Evolutionary conservation across 1,140 invertebrate species (phyloP), one percentile per base, ranked within the genome.

Genomic region (Cydia amplana): DNA sequence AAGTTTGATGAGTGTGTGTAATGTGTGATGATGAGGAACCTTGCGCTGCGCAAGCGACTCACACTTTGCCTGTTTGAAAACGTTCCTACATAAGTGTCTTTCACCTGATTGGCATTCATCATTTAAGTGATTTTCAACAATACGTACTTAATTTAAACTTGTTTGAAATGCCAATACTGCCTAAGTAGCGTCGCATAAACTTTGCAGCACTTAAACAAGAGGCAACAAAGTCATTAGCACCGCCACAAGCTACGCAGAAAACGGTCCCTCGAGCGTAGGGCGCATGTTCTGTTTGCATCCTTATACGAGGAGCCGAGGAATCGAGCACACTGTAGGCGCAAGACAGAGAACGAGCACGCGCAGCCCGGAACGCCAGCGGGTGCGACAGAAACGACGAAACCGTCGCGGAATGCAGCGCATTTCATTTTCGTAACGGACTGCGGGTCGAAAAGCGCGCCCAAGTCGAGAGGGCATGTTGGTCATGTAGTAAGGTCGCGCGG

Each of bases 371-470:
- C 72, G 74, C 40, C 65, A 74, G 70, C 20, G n/a, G 73, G 88
- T 82, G 85, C 78, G 84, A 92, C 77, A 85, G 85, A 87, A 85
- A 90, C 74, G 75, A 73, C 72, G 78, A 79, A 83, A 79, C 82
- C 79, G 82, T 87, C 82, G 84, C 86, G 89, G 90, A 92, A 91
- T 91, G 90, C 86, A 85, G 89, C 87, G 84, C 87, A 88, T 85
- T 91, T 87, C 89, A 90, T 92, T 92, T 90, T 92, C 90, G 86
- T 92, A 91, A 92, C 90, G 90, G 90, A 89, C 88, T 87, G 77
- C 83, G 86, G 85, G 85, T 92, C 88, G 87, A 91, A 90, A 89
- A 88, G 88, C 87, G 86, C 86, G 87, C 88, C 80, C 80, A 83
- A 79, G 80, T 77, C 81, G 81, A 79, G 85, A 86, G 85, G 81